A percentile compares a stretch with the other conserved stretches of the same genome.
Conservation (phyloP, 2,113 vertebrate species). For the Salvelinus sp. region DNA sequence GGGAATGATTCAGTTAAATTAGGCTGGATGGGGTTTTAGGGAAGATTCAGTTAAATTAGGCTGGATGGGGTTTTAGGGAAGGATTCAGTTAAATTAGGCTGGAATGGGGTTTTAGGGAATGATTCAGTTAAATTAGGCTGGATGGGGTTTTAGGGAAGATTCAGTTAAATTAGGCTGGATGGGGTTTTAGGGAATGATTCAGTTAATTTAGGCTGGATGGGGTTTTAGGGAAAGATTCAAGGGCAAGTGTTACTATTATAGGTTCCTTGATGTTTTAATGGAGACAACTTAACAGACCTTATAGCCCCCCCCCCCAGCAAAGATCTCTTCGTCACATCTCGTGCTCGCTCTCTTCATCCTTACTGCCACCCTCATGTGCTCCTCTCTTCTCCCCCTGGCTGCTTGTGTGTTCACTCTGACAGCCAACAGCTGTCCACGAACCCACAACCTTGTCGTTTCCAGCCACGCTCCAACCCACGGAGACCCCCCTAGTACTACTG, state of each 20-base stretch:
- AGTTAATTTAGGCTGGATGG: not conserved
- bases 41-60: not conserved
- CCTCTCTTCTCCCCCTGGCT: not conserved
- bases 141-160: too few relatives aligned
- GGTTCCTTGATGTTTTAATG: not conserved
- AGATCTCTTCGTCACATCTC: too few relatives aligned
- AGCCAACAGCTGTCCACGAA: too few relatives aligned
- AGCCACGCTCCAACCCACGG: too few relatives aligned
- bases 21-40: not conserved
- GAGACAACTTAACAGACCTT: too few relatives aligned
- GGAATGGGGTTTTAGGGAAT: conserved; percentile 11
- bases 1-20: not conserved
- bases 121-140: conserved; percentile 30
- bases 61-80: not conserved
- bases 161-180: too few relatives aligned
- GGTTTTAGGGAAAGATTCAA: not conserved
- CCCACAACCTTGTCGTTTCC: too few relatives aligned
- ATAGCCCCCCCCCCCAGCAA: not conserved
- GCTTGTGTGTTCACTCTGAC: too few relatives aligned
- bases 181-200: conserved; percentile 32
- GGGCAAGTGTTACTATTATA: conserved; percentile 17
- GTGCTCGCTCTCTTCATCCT: too few relatives aligned
- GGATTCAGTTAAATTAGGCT: not conserved
- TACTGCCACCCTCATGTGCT: too few relatives aligned
- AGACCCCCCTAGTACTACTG: too few relatives aligned